Conservation (phyloP, 2,797 vertebrate species). For the Sphenopsis melanotis region DNA sequence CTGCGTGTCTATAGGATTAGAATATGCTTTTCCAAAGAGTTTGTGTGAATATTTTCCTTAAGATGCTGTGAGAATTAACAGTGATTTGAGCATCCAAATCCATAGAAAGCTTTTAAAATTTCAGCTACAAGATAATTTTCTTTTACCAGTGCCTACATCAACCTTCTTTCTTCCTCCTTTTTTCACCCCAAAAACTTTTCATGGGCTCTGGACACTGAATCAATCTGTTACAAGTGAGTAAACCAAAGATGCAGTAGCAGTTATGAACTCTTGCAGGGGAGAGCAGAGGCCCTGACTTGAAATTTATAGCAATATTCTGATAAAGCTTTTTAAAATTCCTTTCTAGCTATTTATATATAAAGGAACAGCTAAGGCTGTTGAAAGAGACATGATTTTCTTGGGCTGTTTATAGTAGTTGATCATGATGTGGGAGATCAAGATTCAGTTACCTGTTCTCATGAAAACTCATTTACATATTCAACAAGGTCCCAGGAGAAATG, state of each 20-base stretch:
- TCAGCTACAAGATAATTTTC: neutral
- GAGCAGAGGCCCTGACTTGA: neutral
- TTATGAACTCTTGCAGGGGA: neutral
- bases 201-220: neutral
- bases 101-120: neutral
- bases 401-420: neutral
- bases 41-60: neutral
- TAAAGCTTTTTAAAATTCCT: neutral
- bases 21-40: neutral
- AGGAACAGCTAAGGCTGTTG: neutral
- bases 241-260: neutral
- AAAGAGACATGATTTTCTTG: neutral
- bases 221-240: neutral
- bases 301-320: neutral
- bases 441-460: neutral
- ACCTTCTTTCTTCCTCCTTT: neutral
- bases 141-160: neutral
- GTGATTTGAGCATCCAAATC: neutral
- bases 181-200: neutral
- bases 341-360: neutral
- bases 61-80: neutral
- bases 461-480: neutral
- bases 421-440: neutral
- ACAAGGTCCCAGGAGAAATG: neutral
- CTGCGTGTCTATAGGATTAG: neutral